Percentiles rank a stretch among this genome's conserved stretches.
These are phyloP conservation scores for Drosophila pectinifera DNA, from an alignment of 1,140 invertebrate species.

Conservation along the genomic window DNA sequence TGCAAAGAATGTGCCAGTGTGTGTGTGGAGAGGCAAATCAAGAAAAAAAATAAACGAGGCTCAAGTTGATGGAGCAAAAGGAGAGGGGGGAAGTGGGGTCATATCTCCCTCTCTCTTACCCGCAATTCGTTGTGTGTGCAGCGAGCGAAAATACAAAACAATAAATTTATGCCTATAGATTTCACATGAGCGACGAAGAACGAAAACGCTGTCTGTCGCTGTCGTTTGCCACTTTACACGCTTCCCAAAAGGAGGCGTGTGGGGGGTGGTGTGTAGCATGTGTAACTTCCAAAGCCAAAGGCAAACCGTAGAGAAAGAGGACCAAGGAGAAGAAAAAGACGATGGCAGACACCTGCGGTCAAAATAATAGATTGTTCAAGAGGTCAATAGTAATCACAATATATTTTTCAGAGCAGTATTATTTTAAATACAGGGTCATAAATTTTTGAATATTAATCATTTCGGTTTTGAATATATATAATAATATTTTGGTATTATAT, in stretches of 20 bases:
- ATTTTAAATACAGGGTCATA: no score
- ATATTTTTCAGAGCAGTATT: no score
- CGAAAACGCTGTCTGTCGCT: slow-evolving; percentile 6
- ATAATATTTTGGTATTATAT: no score
- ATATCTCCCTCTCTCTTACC: slow-evolving; percentile 9
- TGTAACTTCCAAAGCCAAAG: slow-evolving; percentile 32
- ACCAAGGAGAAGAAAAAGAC: not conserved
- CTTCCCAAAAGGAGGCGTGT: not conserved
- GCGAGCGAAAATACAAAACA: slow-evolving; percentile 72
- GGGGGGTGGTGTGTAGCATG: slow-evolving; percentile 26
- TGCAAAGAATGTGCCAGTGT: slow-evolving; percentile 64
- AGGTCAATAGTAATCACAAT: no score
- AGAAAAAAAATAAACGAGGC: slow-evolving; percentile 58
- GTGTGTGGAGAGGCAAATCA: slow-evolving; percentile 29
- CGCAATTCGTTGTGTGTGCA: slow-evolving; percentile 28
- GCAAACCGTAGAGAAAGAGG: slow-evolving; percentile 7
- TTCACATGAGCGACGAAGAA: slow-evolving; percentile 62
- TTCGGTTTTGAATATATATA: no score
- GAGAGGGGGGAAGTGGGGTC: slow-evolving; percentile 10
- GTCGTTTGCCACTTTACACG: slow-evolving; percentile 58
- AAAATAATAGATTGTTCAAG: not conserved
- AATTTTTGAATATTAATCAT: no score
- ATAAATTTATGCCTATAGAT: slow-evolving; percentile 83
- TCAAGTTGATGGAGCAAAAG: slow-evolving; percentile 25
- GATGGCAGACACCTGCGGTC: slow-evolving; percentile 18